Evolutionary conservation across 1,140 invertebrate species (phyloP), one percentile per base, ranked within the genome.

Genomic region (Dreissena polymorpha): DNA sequence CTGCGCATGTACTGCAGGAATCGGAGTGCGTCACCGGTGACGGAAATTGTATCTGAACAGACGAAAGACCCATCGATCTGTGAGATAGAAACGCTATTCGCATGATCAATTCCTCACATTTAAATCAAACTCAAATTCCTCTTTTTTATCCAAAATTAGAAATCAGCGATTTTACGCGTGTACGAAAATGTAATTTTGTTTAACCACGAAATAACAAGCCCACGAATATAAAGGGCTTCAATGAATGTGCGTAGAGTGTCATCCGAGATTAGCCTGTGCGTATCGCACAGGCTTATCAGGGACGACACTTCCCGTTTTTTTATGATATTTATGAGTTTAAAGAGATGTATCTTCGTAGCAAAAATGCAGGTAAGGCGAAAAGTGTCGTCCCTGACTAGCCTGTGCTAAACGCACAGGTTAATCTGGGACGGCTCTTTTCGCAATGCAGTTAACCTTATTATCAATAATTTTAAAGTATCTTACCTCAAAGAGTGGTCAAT

Each of bases 401-500:
- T n/a, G n/a, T n/a, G n/a, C n/a, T n/a, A n/a, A n/a, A n/a, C n/a
- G n/a, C n/a, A n/a, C n/a, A n/a, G n/a, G n/a, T n/a, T n/a, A n/a
- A n/a, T n/a, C n/a, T n/a, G n/a, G n/a, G n/a, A n/a, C n/a, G n/a
- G n/a, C n/a, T n/a, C n/a, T n/a, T n/a, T n/a, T n/a, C n/a, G n/a
- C n/a, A n/a, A n/a, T n/a, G n/a, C n/a, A n/a, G n/a, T n/a, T n/a
- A n/a, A n/a, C n/a, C n/a, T 27, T 10, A 27, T 12, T 12, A 23
- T 14, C 25, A 18, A 25, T 68, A 3, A n/a, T 68, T 2, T 27
- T 27, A 1, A 5, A 27, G 49, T 39, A 27, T 39, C 27, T 29
- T 94, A 98, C 97, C 97, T 96, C 92, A 97, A 97, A 85, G 98
- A 97, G 89, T 98, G 97, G 93, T 99, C 98, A 49, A 98, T 94